Evolutionary conservation across 2,888 invertebrate genomes (phyloP), one percentile per base, ranked within the genome.

Genomic region (Timema cristinae): DNA sequence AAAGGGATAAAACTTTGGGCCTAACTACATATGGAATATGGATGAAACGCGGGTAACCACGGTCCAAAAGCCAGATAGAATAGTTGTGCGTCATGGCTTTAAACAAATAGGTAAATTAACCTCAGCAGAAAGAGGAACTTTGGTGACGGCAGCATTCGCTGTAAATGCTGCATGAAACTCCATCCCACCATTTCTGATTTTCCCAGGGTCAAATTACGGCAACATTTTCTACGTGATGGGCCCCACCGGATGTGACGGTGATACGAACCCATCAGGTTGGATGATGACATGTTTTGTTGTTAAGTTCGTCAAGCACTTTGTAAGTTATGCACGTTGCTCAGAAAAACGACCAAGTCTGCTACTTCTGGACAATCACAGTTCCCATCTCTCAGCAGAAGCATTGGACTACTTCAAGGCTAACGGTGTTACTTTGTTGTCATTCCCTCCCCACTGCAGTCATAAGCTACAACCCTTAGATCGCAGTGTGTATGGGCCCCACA

Each of bases 71-170:
- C 72, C 72, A 8, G 56, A 32, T 10, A 50, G 8, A 69, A 50
- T 66, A 47, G 54, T 70, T 13, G 48, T n/a, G 47, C 15, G 51
- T 11, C 16, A 54, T n/a, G 72, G 72, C 10, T 47, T 52, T 48
- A 66, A 54, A 51, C 66, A 70, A 51, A 61, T 61, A 47, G 61
- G 61, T 10, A 61, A 61, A 61, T 47, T 15, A 47, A 61, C 61
- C 5, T 61, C 61, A 15, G 77, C 75, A 5, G 77, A 79, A 70
- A 69, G 77, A n/a, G n/a, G n/a, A n/a, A n/a, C n/a, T n/a, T n/a
- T n/a, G n/a, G n/a, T n/a, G n/a, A n/a, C n/a, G n/a, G n/a, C n/a
- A n/a, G n/a, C n/a, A n/a, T n/a, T n/a, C n/a, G n/a, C n/a, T n/a
- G n/a, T n/a, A n/a, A n/a, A n/a, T n/a, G n/a, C n/a, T n/a, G n/a